Evolutionary conservation across 2,888 invertebrate species (phyloP).

Genomic region (Euproctis similis): DNA sequence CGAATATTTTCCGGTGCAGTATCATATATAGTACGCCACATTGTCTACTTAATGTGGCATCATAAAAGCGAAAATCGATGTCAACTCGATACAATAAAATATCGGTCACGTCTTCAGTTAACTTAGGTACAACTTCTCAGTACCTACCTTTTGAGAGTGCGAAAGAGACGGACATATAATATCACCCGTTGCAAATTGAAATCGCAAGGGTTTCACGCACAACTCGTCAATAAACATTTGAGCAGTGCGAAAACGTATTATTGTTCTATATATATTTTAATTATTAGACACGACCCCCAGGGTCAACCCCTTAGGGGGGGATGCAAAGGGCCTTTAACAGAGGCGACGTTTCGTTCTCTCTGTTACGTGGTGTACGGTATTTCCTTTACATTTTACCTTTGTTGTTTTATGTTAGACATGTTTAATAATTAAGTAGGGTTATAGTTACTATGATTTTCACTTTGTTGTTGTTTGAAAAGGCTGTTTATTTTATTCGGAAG

Average conservation of each 20-base stretch:
- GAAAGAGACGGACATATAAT: slow-evolving; percentile 12
- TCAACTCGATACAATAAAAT: slow-evolving; percentile 19
- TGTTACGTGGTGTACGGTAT: slow-evolving; percentile 14
- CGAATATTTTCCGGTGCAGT: slow-evolving; percentile 15
- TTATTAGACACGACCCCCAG: slow-evolving; percentile 53
- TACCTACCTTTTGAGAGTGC: slow-evolving; percentile 15
- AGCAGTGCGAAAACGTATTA: slow-evolving; percentile 61
- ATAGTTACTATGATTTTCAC: slow-evolving; percentile 18
- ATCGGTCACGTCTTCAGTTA: slow-evolving; percentile 23
- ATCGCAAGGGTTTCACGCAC: slow-evolving; percentile 56
- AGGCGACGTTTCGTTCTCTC: slow-evolving; percentile 34
- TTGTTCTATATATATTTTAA: slow-evolving; percentile 69
- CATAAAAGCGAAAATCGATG: slow-evolving; percentile 18
- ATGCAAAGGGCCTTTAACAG: slow-evolving; percentile 36
- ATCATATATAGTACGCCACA: slow-evolving; percentile 21
- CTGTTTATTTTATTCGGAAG: no score
- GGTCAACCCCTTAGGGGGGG: slow-evolving; percentile 41
- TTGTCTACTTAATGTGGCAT: slow-evolving; percentile 22
- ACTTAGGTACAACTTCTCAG: slow-evolving; percentile 18
- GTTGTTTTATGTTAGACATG: slow-evolving; percentile 27
- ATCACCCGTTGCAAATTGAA: slow-evolving; percentile 55
- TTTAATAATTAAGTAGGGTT: slow-evolving; percentile 19
- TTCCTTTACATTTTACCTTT: slow-evolving; percentile 30
- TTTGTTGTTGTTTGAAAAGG: slow-evolving; percentile 7
- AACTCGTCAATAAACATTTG: slow-evolving; percentile 62